Conservation (phyloP, 2,113 vertebrate species). For the Apteryx owenii region DNA sequence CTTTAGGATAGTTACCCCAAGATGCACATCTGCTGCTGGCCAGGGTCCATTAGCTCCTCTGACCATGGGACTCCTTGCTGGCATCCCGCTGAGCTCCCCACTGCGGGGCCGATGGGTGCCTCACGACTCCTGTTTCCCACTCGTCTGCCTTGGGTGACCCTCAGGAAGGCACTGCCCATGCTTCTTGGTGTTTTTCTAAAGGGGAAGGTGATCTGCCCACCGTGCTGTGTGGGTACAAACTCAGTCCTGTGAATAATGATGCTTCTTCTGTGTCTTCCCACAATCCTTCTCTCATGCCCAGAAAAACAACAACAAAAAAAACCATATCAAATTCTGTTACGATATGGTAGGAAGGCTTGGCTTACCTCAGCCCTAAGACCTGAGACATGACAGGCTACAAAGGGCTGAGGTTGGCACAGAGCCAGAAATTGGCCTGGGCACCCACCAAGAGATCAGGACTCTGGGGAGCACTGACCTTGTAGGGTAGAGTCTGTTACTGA, state of each 20-base stretch:
- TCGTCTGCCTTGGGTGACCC: neutral
- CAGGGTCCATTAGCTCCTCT: neutral
- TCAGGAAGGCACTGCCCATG: too few relatives aligned
- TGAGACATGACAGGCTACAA: neutral
- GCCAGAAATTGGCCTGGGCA: neutral
- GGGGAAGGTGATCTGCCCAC: too few relatives aligned
- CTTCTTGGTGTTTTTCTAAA: neutral
- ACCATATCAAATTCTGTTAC: neutral
- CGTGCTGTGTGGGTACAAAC: neutral
- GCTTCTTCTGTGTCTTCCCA: neutral
- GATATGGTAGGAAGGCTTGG: neutral
- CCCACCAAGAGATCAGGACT: neutral
- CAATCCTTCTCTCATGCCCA: neutral
- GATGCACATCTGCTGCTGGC: neutral
- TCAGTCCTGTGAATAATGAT: neutral
- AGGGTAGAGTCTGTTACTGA: neutral
- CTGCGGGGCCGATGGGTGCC: neutral
- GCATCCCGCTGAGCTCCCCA: neutral
- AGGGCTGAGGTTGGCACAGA: neutral
- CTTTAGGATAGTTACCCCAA: neutral
- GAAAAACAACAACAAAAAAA: neutral
- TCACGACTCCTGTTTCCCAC: neutral
- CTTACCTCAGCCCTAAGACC: neutral
- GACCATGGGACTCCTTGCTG: neutral
- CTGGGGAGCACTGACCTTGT: neutral